Conservation (phyloP, 2,888 invertebrate species). For the Ceriagrion tenellum region DNA sequence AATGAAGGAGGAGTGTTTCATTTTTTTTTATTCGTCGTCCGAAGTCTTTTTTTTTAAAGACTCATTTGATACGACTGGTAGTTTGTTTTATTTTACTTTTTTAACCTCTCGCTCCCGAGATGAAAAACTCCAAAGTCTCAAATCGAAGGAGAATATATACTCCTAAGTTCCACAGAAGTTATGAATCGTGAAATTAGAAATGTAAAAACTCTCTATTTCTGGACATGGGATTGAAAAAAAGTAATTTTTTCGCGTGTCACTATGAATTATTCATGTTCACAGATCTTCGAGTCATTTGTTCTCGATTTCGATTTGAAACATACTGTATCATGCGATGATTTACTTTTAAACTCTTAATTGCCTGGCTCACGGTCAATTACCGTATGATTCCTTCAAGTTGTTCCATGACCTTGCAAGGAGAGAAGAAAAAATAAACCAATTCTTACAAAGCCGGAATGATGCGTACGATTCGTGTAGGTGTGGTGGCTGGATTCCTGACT, state of each 20-base stretch:
- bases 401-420: background rate
- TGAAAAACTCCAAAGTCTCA: background rate
- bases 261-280: background rate
- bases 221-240: background rate
- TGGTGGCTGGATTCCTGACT: background rate
- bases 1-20: background rate
- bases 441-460: too few relatives aligned
- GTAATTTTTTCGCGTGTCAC: background rate
- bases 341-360: too few relatives aligned
- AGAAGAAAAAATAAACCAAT: too few relatives aligned
- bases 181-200: constrained; percentile 42
- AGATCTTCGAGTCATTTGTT: background rate
- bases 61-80: constrained; percentile 10
- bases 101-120: background rate
- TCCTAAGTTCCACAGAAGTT: constrained; percentile 25
- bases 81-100: background rate
- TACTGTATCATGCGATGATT: background rate
- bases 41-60: too few relatives aligned
- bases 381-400: background rate
- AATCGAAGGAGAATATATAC: constrained; percentile 32
- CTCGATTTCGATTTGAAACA: background rate
- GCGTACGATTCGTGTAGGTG: too few relatives aligned
- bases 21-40: background rate
- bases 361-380: background rate
- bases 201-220: background rate